These are phyloP conservation scores for Cheilosia impressa DNA, from an alignment of 2,888 invertebrate species.

Conservation along the genomic window DNA sequence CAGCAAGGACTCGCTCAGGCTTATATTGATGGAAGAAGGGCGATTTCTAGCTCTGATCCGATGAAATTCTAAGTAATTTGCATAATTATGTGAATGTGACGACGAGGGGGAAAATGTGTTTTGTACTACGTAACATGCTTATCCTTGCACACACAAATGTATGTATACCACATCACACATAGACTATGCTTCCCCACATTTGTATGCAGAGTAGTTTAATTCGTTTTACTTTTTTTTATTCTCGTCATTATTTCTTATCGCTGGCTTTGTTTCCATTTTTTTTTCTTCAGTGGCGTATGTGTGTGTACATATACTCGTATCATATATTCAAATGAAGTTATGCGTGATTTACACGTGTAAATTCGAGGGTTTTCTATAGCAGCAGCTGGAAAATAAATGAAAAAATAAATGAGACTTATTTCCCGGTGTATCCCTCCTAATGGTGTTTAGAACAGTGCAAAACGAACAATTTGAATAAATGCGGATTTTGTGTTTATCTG, in stretches of 20 bases:
- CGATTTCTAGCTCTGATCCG: conserved; percentile 35
- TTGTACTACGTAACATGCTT: conserved; percentile 35
- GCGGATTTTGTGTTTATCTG: conserved; percentile 72
- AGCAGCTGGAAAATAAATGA: conserved; percentile 66
- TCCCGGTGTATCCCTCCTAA: conserved; percentile 48
- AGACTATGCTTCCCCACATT: conserved; percentile 25
- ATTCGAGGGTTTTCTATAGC: conserved; percentile 54
- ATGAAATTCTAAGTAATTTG: conserved; percentile 69
- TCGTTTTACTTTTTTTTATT: conserved; percentile 61
- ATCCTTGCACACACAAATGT: conserved; percentile 53
- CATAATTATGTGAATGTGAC: conserved; percentile 72
- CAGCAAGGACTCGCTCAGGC: conserved; percentile 36
- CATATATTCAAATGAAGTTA: conserved; percentile 73
- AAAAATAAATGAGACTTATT: conserved; percentile 54
- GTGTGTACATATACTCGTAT: conserved; percentile 53
- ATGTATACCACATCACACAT: conserved; percentile 30
- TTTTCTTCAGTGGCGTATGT: conserved; percentile 47
- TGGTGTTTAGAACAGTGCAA: conserved; percentile 53
- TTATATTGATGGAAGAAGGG: conserved; percentile 25
- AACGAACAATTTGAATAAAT: conserved; percentile 63
- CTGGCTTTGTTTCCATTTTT: conserved; percentile 63
- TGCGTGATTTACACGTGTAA: conserved; percentile 75
- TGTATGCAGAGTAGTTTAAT: conserved; percentile 68
- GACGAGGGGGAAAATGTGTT: conserved; percentile 56
- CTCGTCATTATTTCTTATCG: conserved; percentile 64